Conservation (phyloP, 2,888 invertebrate species). For the Drosophila neotestacea region DNA sequence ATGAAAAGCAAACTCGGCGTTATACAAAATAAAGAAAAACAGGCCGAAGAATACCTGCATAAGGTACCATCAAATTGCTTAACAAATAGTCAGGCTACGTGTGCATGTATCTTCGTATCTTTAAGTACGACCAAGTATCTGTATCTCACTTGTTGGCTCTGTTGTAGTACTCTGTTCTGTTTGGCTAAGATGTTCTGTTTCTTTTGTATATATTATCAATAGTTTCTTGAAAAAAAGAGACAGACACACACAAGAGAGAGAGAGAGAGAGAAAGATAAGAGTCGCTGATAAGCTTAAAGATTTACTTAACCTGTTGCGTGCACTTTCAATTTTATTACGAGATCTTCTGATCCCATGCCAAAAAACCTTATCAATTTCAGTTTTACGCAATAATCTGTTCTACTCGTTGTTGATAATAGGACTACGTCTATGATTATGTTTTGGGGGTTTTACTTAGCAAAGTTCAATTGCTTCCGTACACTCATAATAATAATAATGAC, state of each 20-base stretch:
- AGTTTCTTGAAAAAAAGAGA: slow-evolving; percentile 14
- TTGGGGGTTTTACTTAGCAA: slow-evolving; percentile 12
- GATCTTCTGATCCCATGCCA: slow-evolving; percentile 29
- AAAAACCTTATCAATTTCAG: slow-evolving; percentile 49
- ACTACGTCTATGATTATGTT: background rate
- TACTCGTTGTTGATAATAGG: background rate
- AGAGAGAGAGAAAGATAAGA: slow-evolving; percentile 45
- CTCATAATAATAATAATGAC: slow-evolving; percentile 47
- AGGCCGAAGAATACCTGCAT: slow-evolving; percentile 32
- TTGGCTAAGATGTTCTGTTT: slow-evolving; percentile 49
- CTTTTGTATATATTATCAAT: slow-evolving; percentile 27
- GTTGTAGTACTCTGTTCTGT: slow-evolving; percentile 30
- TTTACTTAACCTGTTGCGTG: slow-evolving; percentile 39
- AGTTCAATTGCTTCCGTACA: slow-evolving; percentile 40
- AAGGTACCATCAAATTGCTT: slow-evolving; percentile 68
- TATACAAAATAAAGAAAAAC: slow-evolving; percentile 13
- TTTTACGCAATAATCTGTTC: slow-evolving; percentile 45
- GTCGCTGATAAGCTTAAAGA: slow-evolving; percentile 38
- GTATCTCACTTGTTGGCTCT: slow-evolving; percentile 43
- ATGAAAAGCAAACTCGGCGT: slow-evolving; percentile 63
- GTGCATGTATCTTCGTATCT: slow-evolving; percentile 35
- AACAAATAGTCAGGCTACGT: slow-evolving; percentile 53
- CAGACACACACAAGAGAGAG: slow-evolving; percentile 4
- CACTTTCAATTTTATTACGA: slow-evolving; percentile 58
- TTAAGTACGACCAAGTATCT: slow-evolving; percentile 31